These are phyloP conservation scores for Hesperia comma DNA, from an alignment of 2,888 invertebrate species.

Conservation along the genomic window DNA sequence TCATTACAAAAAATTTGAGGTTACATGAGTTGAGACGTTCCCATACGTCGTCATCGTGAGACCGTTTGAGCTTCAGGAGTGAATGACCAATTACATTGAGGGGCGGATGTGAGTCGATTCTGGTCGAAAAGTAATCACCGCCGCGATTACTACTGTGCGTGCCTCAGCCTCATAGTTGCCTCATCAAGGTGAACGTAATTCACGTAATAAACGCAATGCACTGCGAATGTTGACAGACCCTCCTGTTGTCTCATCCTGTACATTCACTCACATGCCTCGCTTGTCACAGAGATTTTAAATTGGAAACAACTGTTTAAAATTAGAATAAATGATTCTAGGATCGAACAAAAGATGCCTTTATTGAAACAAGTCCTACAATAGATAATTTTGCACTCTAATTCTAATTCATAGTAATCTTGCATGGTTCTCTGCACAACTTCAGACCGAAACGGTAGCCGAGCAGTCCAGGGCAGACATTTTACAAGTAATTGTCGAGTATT, in stretches of 20 bases:
- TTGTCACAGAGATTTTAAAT: neutral
- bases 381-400: no score
- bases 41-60: slow-evolving; percentile 56
- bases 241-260: slow-evolving; percentile 43
- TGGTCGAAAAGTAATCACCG: slow-evolving; percentile 68
- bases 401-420: no score
- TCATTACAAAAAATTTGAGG: slow-evolving; percentile 18
- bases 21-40: slow-evolving; percentile 47
- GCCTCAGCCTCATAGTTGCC: slow-evolving; percentile 50
- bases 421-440: no score
- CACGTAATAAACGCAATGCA: slow-evolving; percentile 64
- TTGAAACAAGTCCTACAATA: no score
- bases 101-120: slow-evolving; percentile 65
- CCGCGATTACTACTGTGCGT: slow-evolving; percentile 64
- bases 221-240: slow-evolving; percentile 38
- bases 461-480: no score
- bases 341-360: no score
- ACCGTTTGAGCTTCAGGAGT: slow-evolving; percentile 55
- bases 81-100: slow-evolving; percentile 66
- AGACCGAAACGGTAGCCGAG: no score
- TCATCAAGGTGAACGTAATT: slow-evolving; percentile 60
- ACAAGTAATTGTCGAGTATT: no score
- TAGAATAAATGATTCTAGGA: neutral
- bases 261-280: neutral
- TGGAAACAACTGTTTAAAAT: neutral